Conservation (phyloP, 2,797 vertebrate species). For the Enteromius radiatus region DNA sequence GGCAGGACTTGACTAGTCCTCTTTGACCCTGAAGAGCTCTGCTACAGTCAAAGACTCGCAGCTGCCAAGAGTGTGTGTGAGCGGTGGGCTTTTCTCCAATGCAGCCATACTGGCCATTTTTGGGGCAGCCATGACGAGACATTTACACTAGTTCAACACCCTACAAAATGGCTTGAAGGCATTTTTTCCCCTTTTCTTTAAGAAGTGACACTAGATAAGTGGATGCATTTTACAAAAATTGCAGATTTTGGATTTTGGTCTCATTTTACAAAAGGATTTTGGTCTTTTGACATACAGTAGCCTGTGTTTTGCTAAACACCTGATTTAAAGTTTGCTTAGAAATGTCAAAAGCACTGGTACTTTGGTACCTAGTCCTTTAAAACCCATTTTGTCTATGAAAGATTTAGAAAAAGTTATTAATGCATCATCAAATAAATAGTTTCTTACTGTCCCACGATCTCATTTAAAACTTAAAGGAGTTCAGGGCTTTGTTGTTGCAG, state of each 20-base stretch:
- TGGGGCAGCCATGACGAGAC: neutral
- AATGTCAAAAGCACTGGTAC: neutral
- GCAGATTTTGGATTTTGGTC: too few relatives aligned
- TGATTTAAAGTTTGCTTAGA: neutral
- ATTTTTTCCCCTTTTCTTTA: neutral
- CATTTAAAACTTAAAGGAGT: too few relatives aligned
- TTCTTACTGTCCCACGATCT: too few relatives aligned
- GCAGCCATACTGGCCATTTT: neutral
- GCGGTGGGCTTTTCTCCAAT: slow-evolving; percentile 37
- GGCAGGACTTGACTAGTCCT: slow-evolving; percentile 49
- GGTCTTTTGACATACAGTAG: neutral
- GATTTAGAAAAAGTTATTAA: too few relatives aligned
- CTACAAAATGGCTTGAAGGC: neutral
- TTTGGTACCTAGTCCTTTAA: too few relatives aligned
- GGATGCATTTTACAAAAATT: neutral
- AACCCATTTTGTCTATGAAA: too few relatives aligned
- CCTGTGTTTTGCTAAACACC: neutral
- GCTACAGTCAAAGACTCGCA: slow-evolving; percentile 34
- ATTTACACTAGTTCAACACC: neutral
- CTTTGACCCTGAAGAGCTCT: slow-evolving; percentile 52
- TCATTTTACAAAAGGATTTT: neutral
- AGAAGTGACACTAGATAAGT: neutral
- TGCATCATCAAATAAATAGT: too few relatives aligned
- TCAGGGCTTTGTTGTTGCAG: too few relatives aligned
- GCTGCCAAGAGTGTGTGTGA: slow-evolving; percentile 55